Base-by-base conservation (phyloP, 2,797 vertebrate species). In the Helicolenus hilgendorfi region DNA sequence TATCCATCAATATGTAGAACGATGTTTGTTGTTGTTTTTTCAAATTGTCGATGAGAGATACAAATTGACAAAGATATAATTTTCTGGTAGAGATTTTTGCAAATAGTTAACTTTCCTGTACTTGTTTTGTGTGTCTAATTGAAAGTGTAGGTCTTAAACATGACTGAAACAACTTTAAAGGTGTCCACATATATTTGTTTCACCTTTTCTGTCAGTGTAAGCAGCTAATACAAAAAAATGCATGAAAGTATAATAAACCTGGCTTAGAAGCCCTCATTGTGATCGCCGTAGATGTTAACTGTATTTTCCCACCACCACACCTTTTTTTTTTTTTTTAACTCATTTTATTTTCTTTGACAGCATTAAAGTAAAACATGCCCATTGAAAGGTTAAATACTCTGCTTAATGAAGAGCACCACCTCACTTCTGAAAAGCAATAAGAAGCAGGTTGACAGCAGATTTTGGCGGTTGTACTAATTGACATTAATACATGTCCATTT, bases 401-500 rank as follows among this genome's bases (percentile, higher is more conserved):
- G 4, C 56, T 72, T 13, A 80, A 86, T 90, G 65, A 74, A 80
- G 38, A 49, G 11, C 55, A 26, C 6, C 29, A 53, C 45, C 55
- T 87, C 45, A 38, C 41, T 65, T 73, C 36, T 72, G 18, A 81
- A 86, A 87, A 79, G 29, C 26, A 22, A 55, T 71, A 87, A 55
- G 65, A 77, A 67, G 27, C 72, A 55, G 81, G 76, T 85, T 78
- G 94, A 90, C 88, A 90, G 91, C 94, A 93, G 85, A 93, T 96
- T 55, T 93, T 94, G 89, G 90, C 89, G 59, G 87, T 90, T 94
- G 85, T 83, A 87, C 85, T 96, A 96, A 95, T 95, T 95, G 95
- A 93, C 94, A 95, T 92, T 90, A 96, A 94, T 96, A 86, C 90
- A 79, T 87, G 83, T 94, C 85, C 81, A 92, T 93, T 93, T 95